These are phyloP conservation scores for Crossoptilon crossoptilon DNA, from an alignment of 2,797 vertebrate genomes.

Conservation along the genomic window DNA sequence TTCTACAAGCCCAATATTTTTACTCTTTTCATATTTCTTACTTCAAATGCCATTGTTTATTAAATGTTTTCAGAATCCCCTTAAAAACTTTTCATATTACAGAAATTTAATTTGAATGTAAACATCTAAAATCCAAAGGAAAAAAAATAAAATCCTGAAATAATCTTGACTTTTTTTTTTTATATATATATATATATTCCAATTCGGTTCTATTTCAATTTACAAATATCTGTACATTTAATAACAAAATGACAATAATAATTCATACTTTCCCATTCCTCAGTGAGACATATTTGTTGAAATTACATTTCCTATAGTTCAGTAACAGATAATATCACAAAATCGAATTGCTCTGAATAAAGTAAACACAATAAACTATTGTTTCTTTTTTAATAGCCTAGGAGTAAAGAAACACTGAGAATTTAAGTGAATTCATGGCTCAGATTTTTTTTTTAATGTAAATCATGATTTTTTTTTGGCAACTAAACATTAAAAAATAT, in stretches of 20 bases:
- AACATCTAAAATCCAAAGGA: neutral
- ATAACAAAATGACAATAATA: neutral
- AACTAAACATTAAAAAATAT: neutral
- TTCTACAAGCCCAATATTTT: neutral
- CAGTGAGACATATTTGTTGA: neutral
- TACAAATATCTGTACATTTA: neutral
- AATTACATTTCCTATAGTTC: neutral
- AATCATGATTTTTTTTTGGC: neutral
- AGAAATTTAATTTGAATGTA: neutral
- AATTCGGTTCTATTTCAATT: neutral
- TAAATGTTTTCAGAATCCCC: neutral
- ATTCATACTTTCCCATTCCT: neutral
- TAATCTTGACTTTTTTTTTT: neutral
- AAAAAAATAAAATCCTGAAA: neutral
- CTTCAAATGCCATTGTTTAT: neutral
- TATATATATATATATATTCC: neutral
- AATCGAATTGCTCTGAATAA: neutral
- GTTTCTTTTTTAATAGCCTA: neutral
- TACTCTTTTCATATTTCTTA: neutral
- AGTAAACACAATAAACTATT: neutral
- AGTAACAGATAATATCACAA: neutral
- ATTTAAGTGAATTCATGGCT: neutral
- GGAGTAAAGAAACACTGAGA: neutral
- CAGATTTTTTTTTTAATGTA: neutral
- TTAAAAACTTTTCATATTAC: neutral